Evolutionary conservation across 2,888 invertebrate species (phyloP), one percentile per base, ranked within the genome.

Genomic region (Dolichopus griseipennis): DNA sequence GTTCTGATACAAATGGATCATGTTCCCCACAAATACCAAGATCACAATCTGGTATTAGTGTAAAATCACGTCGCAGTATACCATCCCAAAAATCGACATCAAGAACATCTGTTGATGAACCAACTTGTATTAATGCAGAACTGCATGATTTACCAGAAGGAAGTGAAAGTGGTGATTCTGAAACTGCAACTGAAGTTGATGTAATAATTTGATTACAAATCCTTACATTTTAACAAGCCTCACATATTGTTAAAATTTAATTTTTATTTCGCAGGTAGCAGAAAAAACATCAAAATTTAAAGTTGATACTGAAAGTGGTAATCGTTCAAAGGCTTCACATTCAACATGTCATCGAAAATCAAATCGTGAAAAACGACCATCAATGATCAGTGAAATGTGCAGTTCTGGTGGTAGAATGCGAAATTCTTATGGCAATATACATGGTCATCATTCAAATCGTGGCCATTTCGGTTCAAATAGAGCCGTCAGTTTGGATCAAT

Each of bases 261-360:
- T 10, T 37, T 37, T 37, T 37, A 9, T 37, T n/a, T 73, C 72
- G 3, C 69, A 85, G 75, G 84, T 85, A 41, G 84, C 89, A 70
- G 90, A 90, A 77, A 88, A 88, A 76, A 86, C 90, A 2, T 84
- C 90, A 61, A 90, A 90, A 76, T 90, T 90, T 77, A 90, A 90
- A 78, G 90, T 90, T 72, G 88, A 89, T 52, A 90, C 90, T 1
- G 90, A 90, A 76, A 83, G 83, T 71, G 79, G 83, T 73, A 80
- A 81, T 27, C 80, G 88, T 5, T 87, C 86, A 74, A 88, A 88
- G 75, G 87, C 78, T n/a, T 78, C 79, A 41, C 80, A 87, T 76
- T 88, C 88, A 0, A 86, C 86, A n/a, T 88, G 88, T 27, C 52
- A 52, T 52, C 80, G 88, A 21, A 89, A 89, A 76, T 88, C 88